These are phyloP conservation scores for Echiichthys vipera DNA, from an alignment of 2,797 vertebrate species.

Conservation along the genomic window DNA sequence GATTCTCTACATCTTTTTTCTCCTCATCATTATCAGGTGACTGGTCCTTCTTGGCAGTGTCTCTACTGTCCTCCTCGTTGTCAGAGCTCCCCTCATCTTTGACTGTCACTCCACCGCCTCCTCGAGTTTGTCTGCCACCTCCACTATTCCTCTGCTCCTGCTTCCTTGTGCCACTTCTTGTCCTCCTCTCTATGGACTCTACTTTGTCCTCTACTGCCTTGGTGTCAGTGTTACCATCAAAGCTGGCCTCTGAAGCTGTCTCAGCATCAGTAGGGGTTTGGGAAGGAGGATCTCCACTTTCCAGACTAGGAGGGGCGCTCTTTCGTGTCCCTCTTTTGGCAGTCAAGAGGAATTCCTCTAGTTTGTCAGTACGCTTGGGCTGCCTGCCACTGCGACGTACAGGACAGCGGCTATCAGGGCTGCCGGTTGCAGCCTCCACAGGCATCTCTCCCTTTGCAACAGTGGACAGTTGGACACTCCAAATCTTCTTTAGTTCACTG, in stretches of 20 bases:
- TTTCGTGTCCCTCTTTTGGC: slow-evolving; percentile 89
- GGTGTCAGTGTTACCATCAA: slow-evolving; percentile 89
- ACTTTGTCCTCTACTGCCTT: slow-evolving; percentile 78
- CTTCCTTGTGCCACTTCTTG: slow-evolving; percentile 66
- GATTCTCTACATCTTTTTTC: slow-evolving; percentile 66
- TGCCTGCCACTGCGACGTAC: slow-evolving; percentile 94
- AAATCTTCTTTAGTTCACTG: slow-evolving; percentile 92
- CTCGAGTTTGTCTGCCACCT: slow-evolving; percentile 52
- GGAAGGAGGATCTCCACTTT: slow-evolving; percentile 90
- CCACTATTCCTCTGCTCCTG: slow-evolving; percentile 42
- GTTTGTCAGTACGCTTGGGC: slow-evolving; percentile 93
- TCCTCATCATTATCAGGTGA: slow-evolving; percentile 38
- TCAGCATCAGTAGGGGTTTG: slow-evolving; percentile 93
- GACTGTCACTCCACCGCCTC: slow-evolving; percentile 5
- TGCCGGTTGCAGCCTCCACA: slow-evolving; percentile 84
- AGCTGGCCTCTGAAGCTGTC: slow-evolving; percentile 94
- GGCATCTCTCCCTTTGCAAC: slow-evolving; percentile 92
- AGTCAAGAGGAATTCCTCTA: slow-evolving; percentile 95
- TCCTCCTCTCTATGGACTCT: slow-evolving; percentile 78
- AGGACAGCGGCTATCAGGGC: slow-evolving; percentile 86
- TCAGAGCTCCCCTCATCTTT: slow-evolving; percentile 85
- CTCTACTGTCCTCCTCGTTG: slow-evolving; percentile 76
- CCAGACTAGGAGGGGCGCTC: slow-evolving; percentile 82
- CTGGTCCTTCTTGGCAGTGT: slow-evolving; percentile 34
- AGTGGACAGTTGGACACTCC: slow-evolving; percentile 93